Percentiles rank a stretch among this genome's conserved stretches.
Conservation (phyloP, 2,888 invertebrate genomes). For the Drosophila meridionalis region DNA sequence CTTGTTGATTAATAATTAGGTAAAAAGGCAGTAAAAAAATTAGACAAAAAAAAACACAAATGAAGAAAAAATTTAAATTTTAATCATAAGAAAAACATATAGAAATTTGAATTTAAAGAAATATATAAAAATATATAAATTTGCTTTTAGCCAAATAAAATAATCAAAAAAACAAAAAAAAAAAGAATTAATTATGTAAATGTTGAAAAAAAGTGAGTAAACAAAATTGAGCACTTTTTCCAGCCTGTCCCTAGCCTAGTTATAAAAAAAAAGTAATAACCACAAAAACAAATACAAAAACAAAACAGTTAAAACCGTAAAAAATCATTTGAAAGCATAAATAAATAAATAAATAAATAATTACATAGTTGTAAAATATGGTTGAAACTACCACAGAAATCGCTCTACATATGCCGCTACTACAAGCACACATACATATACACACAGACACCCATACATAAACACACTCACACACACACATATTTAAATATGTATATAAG, state of each 20-base stretch:
- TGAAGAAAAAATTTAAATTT: constrained; percentile 32
- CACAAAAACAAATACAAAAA: constrained; percentile 13
- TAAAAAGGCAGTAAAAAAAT: constrained; percentile 55
- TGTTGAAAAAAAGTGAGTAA: constrained; percentile 21
- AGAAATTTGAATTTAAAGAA: constrained; percentile 49
- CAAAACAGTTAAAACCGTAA: constrained; percentile 5
- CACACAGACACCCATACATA: background rate
- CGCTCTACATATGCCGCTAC: constrained; percentile 45
- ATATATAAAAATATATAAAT: constrained; percentile 31
- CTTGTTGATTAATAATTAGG: constrained; percentile 83
- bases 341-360: constrained; percentile 23
- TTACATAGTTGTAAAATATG: constrained; percentile 54
- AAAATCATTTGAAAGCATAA: constrained; percentile 51
- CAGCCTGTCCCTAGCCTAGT: constrained; percentile 52
- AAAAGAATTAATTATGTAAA: constrained; percentile 24
- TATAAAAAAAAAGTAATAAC: constrained; percentile 21
- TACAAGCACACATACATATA: constrained; percentile 5
- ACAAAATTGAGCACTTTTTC: constrained; percentile 62
- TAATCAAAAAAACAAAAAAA: constrained; percentile 12
- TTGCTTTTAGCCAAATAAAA: constrained; percentile 68
- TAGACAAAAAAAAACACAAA: constrained; percentile 30
- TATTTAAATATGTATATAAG: constrained; percentile 61
- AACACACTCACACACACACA: constrained; percentile 18
- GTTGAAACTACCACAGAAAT: constrained; percentile 46
- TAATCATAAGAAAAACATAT: constrained; percentile 29